Evolutionary conservation across 2,888 invertebrate species (phyloP).

Genomic region (Elegia similella): DNA sequence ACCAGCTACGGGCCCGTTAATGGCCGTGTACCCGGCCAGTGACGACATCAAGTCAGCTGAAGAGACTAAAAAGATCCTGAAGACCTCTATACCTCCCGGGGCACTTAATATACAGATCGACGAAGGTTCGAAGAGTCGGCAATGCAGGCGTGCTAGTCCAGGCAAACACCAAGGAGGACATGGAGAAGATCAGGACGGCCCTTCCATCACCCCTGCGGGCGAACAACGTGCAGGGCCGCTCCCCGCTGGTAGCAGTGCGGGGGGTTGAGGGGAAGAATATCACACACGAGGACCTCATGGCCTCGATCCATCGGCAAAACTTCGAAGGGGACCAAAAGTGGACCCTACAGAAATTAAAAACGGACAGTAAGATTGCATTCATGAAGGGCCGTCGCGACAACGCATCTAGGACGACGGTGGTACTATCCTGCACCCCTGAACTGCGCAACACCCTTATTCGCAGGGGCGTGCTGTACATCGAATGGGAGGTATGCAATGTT

Average conservation of each 20-base stretch:
- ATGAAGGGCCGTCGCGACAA: no score
- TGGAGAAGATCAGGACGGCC: not conserved
- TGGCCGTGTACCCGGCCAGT: conserved; percentile 20
- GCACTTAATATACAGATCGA: not conserved
- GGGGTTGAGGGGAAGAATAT: not conserved
- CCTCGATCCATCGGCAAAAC: not conserved
- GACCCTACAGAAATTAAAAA: no score
- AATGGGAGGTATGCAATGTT: no score
- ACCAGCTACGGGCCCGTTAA: not conserved
- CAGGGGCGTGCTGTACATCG: no score
- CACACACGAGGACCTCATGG: not conserved
- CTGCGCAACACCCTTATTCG: no score
- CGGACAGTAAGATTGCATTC: no score
- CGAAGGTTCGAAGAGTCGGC: conserved; percentile 18
- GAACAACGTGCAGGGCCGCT: not conserved
- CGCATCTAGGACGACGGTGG: no score
- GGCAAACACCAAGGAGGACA: conserved; percentile 11
- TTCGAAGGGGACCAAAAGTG: no score
- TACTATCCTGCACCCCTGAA: no score
- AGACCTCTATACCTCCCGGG: not conserved
- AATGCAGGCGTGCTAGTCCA: conserved; percentile 22
- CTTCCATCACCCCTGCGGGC: not conserved
- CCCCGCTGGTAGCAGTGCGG: conserved; percentile 7
- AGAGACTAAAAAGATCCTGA: not conserved
- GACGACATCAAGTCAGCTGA: conserved; percentile 9